phyloP scores from a whole-genome alignment of 2,113 vertebrate species.

The Neogale vison region DNA sequence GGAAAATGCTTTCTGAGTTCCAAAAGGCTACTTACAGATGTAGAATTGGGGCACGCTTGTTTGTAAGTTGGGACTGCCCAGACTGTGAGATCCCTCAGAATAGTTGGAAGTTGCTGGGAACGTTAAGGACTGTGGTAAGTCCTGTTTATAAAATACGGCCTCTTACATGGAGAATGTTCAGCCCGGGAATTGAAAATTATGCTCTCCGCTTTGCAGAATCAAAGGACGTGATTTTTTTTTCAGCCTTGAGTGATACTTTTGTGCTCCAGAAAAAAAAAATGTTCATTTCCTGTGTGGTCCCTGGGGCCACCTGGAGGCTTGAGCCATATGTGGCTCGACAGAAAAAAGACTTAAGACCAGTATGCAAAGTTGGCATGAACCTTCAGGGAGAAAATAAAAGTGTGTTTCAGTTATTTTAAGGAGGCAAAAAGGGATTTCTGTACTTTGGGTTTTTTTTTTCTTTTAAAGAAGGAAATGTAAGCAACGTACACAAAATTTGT shows the following conservation, averaged over 20 bases:
- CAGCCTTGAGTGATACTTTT: background rate
- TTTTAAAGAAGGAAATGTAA: conserved; percentile 14
- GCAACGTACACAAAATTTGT: background rate
- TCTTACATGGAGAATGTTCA: background rate
- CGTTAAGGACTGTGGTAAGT: background rate
- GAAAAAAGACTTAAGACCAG: background rate
- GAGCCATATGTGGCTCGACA: background rate
- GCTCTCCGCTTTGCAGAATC: conserved; percentile 13
- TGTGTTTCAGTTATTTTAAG: background rate
- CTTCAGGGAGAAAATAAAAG: background rate
- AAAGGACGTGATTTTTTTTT: background rate
- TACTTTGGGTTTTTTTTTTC: background rate
- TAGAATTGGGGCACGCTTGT: background rate
- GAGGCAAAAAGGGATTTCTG: background rate
- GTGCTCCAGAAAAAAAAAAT: background rate
- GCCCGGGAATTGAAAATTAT: background rate
- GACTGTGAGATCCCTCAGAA: background rate
- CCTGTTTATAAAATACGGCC: background rate
- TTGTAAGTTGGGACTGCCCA: background rate
- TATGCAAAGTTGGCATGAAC: background rate
- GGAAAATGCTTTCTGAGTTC: background rate
- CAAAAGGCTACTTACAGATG: background rate
- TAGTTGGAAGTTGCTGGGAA: background rate
- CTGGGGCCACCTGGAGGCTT: background rate
- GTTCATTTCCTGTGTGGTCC: background rate